Percentiles rank a stretch among this genome's conserved stretches.
Conservation (phyloP, 2,113 vertebrate species). For the Elanus axillaris region DNA sequence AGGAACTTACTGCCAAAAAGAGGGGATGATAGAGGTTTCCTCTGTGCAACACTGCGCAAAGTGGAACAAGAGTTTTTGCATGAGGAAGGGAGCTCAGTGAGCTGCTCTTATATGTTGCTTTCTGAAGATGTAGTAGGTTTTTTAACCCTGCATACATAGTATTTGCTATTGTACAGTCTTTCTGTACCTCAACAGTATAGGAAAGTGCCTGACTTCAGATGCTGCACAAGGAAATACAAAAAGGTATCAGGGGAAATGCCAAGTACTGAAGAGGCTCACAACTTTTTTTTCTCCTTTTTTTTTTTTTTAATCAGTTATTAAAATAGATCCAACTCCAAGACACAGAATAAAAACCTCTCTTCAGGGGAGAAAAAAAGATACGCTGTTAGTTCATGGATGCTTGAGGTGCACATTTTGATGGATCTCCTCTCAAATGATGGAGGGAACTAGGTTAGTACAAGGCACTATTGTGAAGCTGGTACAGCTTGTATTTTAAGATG, state of each 20-base stretch:
- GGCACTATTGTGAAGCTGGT: neutral
- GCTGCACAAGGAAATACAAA: neutral
- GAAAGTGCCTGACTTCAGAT: neutral
- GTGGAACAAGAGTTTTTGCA: neutral
- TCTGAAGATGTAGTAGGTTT: neutral
- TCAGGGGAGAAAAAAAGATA: neutral
- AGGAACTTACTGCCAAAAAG: neutral
- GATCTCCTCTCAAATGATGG: neutral
- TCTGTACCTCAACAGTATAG: neutral
- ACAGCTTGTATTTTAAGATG: neutral
- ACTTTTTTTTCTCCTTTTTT: neutral
- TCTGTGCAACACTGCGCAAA: neutral
- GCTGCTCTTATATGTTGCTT: neutral
- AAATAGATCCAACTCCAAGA: neutral
- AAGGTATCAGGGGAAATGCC: neutral
- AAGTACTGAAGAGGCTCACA: neutral
- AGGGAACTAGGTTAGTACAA: neutral
- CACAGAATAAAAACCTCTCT: neutral
- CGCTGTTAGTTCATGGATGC: neutral
- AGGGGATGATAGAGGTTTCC: neutral
- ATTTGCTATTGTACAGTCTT: neutral
- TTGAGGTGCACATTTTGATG: neutral
- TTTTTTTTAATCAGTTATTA: neutral
- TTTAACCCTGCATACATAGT: neutral
- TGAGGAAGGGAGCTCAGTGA: neutral